A percentile compares a stretch with the other conserved stretches of the same genome.
Evolutionary conservation across 2,113 vertebrate species (phyloP).

Genomic region (Leptosomus discolor): DNA sequence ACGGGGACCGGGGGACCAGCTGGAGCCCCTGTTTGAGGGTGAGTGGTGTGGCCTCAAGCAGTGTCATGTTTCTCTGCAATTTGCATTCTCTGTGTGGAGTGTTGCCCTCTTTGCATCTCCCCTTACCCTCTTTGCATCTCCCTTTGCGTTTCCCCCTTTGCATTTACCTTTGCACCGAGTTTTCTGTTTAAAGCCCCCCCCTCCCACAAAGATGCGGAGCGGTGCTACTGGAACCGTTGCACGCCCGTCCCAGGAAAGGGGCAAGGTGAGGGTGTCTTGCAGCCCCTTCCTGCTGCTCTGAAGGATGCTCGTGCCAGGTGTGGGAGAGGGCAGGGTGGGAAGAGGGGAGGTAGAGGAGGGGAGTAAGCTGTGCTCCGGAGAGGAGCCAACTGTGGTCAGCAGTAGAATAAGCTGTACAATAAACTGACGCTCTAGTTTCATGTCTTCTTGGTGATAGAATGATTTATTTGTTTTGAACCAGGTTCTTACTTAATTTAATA

Average conservation of each 20-base stretch:
- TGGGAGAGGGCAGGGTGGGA: too few species aligned
- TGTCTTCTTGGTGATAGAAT: neutral
- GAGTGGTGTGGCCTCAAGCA: neutral
- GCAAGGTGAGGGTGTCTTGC: neutral
- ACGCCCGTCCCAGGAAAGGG: neutral
- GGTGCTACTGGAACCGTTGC: neutral
- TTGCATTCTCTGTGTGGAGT: too few species aligned
- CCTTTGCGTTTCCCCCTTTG: too few species aligned
- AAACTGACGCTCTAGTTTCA: neutral
- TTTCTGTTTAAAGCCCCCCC: neutral
- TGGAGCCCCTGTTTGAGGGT: rapidly evolving
- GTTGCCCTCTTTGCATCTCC: neutral
- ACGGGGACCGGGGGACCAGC: neutral
- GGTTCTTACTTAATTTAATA: neutral
- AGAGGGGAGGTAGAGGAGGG: neutral
- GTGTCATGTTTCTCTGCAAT: neutral
- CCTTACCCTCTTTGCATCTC: neutral
- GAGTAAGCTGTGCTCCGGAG: neutral
- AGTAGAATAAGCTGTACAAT: neutral
- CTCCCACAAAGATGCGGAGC: neutral
- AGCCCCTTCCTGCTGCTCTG: neutral
- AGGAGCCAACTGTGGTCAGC: neutral
- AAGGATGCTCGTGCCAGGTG: neutral
- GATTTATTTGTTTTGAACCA: neutral
- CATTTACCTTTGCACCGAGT: neutral